Base-by-base conservation (phyloP, 1,140 invertebrate genomes). In the Drosophila kanapiae region DNA sequence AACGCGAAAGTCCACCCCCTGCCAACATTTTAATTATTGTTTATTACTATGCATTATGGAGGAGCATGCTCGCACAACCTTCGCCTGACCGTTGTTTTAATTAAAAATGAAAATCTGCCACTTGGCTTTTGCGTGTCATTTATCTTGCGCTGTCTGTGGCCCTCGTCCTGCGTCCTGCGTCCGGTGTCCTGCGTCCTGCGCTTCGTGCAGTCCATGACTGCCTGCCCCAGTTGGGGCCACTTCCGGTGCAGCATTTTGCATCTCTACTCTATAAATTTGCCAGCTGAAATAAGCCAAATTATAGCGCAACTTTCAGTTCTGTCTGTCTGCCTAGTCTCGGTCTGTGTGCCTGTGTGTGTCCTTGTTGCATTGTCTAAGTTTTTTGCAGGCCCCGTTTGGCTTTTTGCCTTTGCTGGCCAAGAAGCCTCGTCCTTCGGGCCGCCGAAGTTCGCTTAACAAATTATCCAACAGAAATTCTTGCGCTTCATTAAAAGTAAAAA, bases 401-500 rank as follows among this genome's bases (percentile, higher is more conserved):
- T 85, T 78, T 80, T 86, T 91, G 83, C 82, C 78, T 86, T 86
- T 78, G 49, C 42, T 68, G 58, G 33, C 63, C 63, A 67, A 63
- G 58, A 27, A 62, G 47, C 62, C 68, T 27, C 63, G 76, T 79
- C 82, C 80, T 67, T 45, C 40, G 80, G 67, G 51, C 62, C 59
- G 47, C 45, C 75, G 27, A 78, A 69, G 57, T 71, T 83, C 82
- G 83, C 82, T 90, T 82, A 91, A 90, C 88, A 91, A 91, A 91
- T 91, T 91, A 91, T 91, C 90, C 82, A 84, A 75, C 82, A 80
- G 81, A 91, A 91, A 91, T 91, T 91, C 79, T 90, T 91, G 86
- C 85, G 88, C 81, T 91, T 91, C 88, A 91, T 91, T 91, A 91
- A 91, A 90, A 91, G 84, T 91, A 91, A 91, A 91, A 90, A 90